Base-by-base conservation (phyloP, 2,113 vertebrate species). In the Brienomyrus brachyistius region DNA sequence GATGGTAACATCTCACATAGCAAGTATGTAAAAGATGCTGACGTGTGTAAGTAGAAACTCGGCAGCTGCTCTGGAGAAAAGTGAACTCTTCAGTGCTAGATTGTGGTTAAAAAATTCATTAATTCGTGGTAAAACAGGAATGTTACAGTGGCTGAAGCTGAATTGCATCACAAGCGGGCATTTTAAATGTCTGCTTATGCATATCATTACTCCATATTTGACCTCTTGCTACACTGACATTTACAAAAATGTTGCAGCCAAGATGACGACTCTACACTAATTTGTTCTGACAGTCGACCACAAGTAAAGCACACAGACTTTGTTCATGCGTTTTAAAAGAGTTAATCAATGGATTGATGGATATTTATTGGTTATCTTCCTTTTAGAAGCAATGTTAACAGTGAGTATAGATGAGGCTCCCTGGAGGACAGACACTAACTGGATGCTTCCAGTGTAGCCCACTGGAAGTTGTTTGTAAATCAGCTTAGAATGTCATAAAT, bases 171-270 rank as follows among this genome's bases (percentile, higher is more conserved):
- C 84, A 89, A 66, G 87, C 47, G 17, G 27, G 35, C 5, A 50
- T 90, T 89, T 23, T 87, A 92, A 93, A 92, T 87, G 88, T 89
- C 82, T 35, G 50, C 52, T 91, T 91, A 54, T 87, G 56, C 87
- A n/a, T 93, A 94, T 92, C 90, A 40, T 90, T 94, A 90, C 92
- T 74, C 90, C 89, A 91, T 93, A 90, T 91, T 86, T 87, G 62
- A 3, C 43, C 43, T 48, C 31, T 45, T 51, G 35, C 10, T 40
- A 8, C 50, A 77, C 17, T 77, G 87, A 80, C 59, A 50, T 87
- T 87, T 87, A 31, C 84, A 54, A 51, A 87, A 35, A 19, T 87
- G 48, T 35, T 3, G 15, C 85, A 87, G 10, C n/a, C 85, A n/a
- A 56, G n/a, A 35, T 87, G 85, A 87, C 56, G 4, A n/a, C n/a